Percentiles rank a stretch among this genome's conserved stretches.
Evolutionary conservation across 2,113 vertebrate species (phyloP).

Genomic region (Candoia aspera): DNA sequence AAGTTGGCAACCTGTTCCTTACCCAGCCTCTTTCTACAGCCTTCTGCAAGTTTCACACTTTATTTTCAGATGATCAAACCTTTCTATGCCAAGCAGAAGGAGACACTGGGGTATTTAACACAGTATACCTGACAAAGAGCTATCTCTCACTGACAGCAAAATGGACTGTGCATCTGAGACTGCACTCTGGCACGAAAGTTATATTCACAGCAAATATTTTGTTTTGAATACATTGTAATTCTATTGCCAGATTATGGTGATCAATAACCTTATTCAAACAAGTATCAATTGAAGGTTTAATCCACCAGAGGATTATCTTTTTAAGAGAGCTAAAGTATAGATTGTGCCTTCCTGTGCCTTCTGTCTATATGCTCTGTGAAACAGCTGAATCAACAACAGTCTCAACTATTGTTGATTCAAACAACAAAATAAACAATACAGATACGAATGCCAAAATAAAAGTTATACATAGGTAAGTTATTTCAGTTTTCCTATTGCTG

Average conservation of each 20-base stretch:
- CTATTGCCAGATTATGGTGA: neutral
- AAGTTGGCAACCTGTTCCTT: too few relatives aligned
- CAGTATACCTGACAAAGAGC: too few relatives aligned
- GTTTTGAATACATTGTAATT: neutral
- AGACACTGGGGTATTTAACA: too few relatives aligned
- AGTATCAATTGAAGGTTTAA: neutral
- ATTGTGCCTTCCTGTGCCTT: neutral
- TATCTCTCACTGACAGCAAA: too few relatives aligned
- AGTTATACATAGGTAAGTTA: neutral
- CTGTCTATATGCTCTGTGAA: neutral
- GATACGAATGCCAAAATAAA: neutral
- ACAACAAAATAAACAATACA: neutral
- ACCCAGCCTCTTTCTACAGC: too few relatives aligned
- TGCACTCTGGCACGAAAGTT: too few relatives aligned
- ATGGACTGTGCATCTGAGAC: too few relatives aligned
- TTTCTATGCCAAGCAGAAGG: too few relatives aligned
- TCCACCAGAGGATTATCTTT: neutral
- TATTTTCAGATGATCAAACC: too few relatives aligned
- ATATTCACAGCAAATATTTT: too few relatives aligned
- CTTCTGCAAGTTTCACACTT: too few relatives aligned
- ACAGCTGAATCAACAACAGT: neutral
- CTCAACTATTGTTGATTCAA: too few relatives aligned
- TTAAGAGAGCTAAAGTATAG: neutral
- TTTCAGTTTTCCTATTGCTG: neutral
- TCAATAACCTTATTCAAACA: conserved; percentile 1